Evolutionary conservation across 2,888 invertebrate species (phyloP), one percentile per base, ranked within the genome.

Genomic region (Pseudanteris insignis): DNA sequence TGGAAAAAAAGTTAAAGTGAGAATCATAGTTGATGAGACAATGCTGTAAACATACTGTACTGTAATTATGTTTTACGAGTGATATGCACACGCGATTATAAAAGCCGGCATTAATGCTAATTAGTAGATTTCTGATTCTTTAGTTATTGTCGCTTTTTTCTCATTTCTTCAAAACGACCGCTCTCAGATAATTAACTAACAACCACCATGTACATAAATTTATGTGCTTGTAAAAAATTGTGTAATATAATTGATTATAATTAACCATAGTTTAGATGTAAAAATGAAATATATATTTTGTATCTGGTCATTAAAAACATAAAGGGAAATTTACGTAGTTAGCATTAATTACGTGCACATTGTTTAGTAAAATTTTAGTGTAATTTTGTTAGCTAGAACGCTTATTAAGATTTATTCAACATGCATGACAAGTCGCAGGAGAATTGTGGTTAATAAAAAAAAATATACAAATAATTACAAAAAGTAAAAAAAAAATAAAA

Each of bases 41-140:
- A 41, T 33, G 68, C 69, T 65, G 67, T 69, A 69, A 70, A 70
- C 70, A 71, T 65, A 71, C 66, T 70, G 70, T 74, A 72, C 68
- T 68, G 70, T 68, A 71, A 71, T 72, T 68, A 67, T 69, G 64
- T 67, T 66, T 66, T 64, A 67, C 47, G 60, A 66, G 66, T 66
- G 51, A 69, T 67, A 67, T 66, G 69, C 67, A 60, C 63, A 63
- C 29, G 66, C 58, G 57, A 65, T 51, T 60, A 41, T 46, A 55
- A 63, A 21, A 28, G 43, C 43, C 44, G 32, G 24, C 40, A 48
- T 43, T 36, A 32, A 40, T 48, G 57, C 37, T 47, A 34, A 38
- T 55, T 7, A 6, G 46, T 40, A 36, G 14, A 50, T 61, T 50
- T 5, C 5, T 13, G 5, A 44, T 3, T 44, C 14, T 37, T 43